Evolutionary conservation across 2,888 invertebrate species (phyloP).

Genomic region (Zygaena filipendulae): DNA sequence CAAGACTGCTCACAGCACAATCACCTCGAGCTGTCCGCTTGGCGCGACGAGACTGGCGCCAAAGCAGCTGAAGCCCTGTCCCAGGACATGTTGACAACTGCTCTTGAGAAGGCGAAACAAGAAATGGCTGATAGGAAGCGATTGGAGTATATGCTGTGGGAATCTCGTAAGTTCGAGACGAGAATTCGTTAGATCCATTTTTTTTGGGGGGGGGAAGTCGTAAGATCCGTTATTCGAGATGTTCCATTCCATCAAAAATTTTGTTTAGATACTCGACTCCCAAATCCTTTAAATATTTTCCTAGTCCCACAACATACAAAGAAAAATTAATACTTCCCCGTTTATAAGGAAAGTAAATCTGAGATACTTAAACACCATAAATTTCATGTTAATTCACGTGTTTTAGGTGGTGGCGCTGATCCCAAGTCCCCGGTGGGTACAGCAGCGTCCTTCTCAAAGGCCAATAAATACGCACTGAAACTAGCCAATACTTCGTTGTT

Average conservation of each 20-base stretch:
- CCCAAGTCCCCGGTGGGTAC: conserved; percentile 88
- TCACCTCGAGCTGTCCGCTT: conserved; percentile 74
- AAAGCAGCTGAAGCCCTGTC: conserved; percentile 75
- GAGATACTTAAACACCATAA: no score
- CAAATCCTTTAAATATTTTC: no score
- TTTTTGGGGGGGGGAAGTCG: no score
- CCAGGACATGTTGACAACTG: conserved; percentile 77
- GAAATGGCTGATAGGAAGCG: conserved; percentile 80
- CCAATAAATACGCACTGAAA: conserved; percentile 83
- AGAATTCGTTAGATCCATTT: not conserved
- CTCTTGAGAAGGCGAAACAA: conserved; percentile 82
- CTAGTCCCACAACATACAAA: no score
- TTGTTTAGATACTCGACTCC: no score
- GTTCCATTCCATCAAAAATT: no score
- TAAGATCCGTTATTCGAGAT: no score
- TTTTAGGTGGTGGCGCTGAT: conserved; percentile 84
- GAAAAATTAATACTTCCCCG: no score
- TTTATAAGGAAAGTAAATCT: no score
- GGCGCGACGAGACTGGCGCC: conserved; percentile 72
- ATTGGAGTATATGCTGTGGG: conserved; percentile 85
- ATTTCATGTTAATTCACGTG: no score
- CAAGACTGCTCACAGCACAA: conserved; percentile 80
- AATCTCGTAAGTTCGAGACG: conserved; percentile 64
- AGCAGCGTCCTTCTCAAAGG: conserved; percentile 91
- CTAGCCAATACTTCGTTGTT: conserved; percentile 88